Conservation (phyloP, 1,140 invertebrate species). For the Chrysopa pallens region DNA sequence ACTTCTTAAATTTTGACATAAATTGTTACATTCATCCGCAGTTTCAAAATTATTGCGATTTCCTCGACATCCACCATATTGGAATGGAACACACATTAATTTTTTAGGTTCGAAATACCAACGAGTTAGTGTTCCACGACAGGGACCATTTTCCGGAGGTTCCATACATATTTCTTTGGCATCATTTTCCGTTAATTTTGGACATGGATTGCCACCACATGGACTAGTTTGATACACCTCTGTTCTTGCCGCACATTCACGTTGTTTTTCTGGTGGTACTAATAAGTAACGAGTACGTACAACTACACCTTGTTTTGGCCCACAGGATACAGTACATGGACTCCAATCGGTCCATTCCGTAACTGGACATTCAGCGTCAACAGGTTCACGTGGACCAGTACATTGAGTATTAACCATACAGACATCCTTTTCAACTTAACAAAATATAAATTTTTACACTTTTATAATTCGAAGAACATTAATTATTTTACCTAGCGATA, state of each 20-base stretch:
- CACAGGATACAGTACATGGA: slow-evolving; percentile 52
- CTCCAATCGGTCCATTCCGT: slow-evolving; percentile 56
- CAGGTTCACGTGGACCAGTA: slow-evolving; percentile 27
- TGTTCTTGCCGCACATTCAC: slow-evolving; percentile 35
- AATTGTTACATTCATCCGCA: slow-evolving; percentile 52
- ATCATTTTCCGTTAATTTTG: slow-evolving; percentile 47
- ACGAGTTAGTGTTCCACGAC: slow-evolving; percentile 59
- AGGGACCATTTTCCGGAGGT: slow-evolving; percentile 54
- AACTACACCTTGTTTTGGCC: slow-evolving; percentile 35
- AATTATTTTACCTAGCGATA: slow-evolving; percentile 21
- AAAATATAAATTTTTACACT: slow-evolving; percentile 1
- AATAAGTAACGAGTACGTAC: slow-evolving; percentile 50
- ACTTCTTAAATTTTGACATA: slow-evolving; percentile 43
- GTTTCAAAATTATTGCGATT: slow-evolving; percentile 77
- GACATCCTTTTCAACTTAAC: slow-evolving; percentile 47
- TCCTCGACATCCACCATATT: slow-evolving; percentile 78
- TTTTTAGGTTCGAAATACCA: slow-evolving; percentile 64
- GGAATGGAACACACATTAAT: slow-evolving; percentile 61
- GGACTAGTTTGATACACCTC: slow-evolving; percentile 43
- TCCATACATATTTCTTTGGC: slow-evolving; percentile 68
- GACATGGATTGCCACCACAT: slow-evolving; percentile 43
- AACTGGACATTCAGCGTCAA: slow-evolving; percentile 41
- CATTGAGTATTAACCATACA: slow-evolving; percentile 48
- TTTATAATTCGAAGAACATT: not conserved
- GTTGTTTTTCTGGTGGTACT: slow-evolving; percentile 33